Percentiles rank a stretch among this genome's conserved stretches.
phyloP scores from a whole-genome alignment of 2,797 vertebrate genomes.

The Eospalax fontanierii region DNA sequence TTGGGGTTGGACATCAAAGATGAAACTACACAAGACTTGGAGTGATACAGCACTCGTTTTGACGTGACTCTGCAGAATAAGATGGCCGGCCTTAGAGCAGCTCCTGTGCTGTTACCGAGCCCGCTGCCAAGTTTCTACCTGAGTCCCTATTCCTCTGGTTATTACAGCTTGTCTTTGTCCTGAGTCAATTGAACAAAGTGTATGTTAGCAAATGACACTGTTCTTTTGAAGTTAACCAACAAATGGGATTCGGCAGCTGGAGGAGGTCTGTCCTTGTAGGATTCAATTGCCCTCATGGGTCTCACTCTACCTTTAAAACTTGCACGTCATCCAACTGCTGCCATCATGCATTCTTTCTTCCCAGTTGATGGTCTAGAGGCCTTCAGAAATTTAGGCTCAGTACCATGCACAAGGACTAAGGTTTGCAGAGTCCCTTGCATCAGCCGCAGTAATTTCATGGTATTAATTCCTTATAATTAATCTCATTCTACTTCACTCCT shows the following conservation, averaged over 20 bases:
- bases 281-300: neutral
- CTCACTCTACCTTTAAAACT: neutral
- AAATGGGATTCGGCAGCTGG: too few species aligned
- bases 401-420: neutral
- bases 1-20: neutral
- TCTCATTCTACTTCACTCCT: neutral
- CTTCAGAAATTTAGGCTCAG: neutral
- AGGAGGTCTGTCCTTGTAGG: too few species aligned
- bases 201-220: too few species aligned
- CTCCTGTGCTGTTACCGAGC: too few species aligned
- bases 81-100: too few species aligned
- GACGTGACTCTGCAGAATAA: too few species aligned
- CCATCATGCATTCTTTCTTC: neutral
- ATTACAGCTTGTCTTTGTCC: too few species aligned
- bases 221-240: too few species aligned
- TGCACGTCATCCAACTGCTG: neutral
- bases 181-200: too few species aligned
- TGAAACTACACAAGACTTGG: neutral
- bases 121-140: too few species aligned
- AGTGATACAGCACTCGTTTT: too few species aligned
- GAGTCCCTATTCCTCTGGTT: too few species aligned
- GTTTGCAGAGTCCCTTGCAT: neutral
- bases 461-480: neutral
- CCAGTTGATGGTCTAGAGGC: neutral
- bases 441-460: neutral